These are phyloP conservation scores for Balaeniceps rex DNA, from an alignment of 2,113 vertebrate genomes.

Conservation along the genomic window DNA sequence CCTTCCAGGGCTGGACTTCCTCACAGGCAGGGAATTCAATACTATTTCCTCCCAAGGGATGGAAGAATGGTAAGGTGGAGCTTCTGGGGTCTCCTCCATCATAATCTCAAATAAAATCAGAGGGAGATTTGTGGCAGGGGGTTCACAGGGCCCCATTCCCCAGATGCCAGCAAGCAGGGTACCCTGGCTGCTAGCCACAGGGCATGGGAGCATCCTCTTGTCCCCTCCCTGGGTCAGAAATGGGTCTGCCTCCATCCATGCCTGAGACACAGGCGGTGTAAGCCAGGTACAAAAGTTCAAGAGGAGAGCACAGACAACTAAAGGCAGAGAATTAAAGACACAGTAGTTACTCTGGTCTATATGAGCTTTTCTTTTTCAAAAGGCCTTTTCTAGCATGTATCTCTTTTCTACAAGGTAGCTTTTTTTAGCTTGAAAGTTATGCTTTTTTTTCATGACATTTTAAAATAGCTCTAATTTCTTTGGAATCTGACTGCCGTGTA, in stretches of 20 bases:
- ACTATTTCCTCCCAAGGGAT: not conserved
- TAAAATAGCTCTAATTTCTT: constrained; percentile 42
- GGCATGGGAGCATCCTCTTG: not conserved
- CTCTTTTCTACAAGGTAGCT: not conserved
- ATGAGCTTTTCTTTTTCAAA: not conserved
- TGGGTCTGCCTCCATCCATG: not conserved
- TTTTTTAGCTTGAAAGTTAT: constrained; percentile 2
- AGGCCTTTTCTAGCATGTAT: not conserved
- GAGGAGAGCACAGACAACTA: not conserved
- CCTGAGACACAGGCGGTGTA: fast-evolving
- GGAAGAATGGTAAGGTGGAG: not conserved
- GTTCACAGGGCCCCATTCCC: not conserved
- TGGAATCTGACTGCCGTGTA: not conserved
- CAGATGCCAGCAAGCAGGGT: not conserved
- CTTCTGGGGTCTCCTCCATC: not conserved
- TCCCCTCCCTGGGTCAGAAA: not conserved
- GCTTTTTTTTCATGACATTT: not conserved
- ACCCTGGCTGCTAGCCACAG: not conserved
- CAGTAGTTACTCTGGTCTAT: not conserved
- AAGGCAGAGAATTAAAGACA: not conserved
- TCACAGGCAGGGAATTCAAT: not conserved
- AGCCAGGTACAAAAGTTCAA: not conserved
- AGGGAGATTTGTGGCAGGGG: not conserved
- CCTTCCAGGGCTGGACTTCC: not conserved
- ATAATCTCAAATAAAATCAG: not conserved